These are phyloP conservation scores for Chaetorhynchus papuensis DNA, from an alignment of 2,113 vertebrate genomes.

Conservation along the genomic window DNA sequence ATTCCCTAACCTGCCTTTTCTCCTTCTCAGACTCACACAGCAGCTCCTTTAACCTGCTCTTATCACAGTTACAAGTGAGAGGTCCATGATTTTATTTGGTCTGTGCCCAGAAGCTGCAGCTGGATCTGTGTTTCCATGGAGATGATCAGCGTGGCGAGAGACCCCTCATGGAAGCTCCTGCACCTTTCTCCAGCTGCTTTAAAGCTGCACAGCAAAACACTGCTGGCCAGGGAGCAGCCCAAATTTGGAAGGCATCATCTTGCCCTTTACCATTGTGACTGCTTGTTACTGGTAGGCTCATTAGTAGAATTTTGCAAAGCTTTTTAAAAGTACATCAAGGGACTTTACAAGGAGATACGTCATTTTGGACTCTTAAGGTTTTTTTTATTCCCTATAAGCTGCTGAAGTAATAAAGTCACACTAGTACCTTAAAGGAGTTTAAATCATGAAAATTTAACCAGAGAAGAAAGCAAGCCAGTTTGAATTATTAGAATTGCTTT, in stretches of 20 bases:
- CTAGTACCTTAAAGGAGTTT: background rate
- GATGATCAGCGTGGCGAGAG: background rate
- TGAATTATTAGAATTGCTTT: background rate
- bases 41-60: background rate
- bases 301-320: background rate
- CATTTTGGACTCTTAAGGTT: background rate
- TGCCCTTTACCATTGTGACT: background rate
- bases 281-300: background rate
- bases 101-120: background rate
- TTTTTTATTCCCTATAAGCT: background rate
- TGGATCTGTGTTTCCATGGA: background rate
- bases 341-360: background rate
- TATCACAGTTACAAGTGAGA: background rate
- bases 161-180: background rate
- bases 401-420: background rate
- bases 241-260: background rate
- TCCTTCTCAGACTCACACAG: background rate
- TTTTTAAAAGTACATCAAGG: background rate
- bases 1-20: background rate
- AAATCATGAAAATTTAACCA: background rate
- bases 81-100: background rate
- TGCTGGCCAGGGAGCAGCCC: background rate
- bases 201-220: background rate
- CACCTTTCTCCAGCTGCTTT: background rate
- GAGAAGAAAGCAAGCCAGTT: background rate